phyloP scores from a whole-genome alignment of 2,113 vertebrate species.

The Sphyrna mokarran region DNA sequence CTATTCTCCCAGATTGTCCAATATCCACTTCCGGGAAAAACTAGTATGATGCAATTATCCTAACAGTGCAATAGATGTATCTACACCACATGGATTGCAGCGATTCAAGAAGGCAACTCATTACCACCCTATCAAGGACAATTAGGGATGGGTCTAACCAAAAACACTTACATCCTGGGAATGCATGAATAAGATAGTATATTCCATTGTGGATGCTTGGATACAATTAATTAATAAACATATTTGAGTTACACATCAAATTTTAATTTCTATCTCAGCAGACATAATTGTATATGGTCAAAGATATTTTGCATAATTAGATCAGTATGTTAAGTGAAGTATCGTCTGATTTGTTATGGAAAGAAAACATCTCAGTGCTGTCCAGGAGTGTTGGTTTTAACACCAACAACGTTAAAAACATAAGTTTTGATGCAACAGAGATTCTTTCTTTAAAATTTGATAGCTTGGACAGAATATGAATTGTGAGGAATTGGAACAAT shows the following conservation, averaged over 20 bases:
- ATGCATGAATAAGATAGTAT: background rate
- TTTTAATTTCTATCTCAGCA: no score
- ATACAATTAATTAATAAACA: background rate
- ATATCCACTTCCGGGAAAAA: background rate
- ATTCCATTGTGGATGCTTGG: background rate
- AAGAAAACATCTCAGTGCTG: background rate
- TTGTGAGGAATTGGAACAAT: background rate
- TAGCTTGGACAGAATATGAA: background rate
- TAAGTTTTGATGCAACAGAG: background rate
- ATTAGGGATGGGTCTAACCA: no score
- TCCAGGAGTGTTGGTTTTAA: background rate
- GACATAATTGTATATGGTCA: background rate
- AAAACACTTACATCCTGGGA: no score
- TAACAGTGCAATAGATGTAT: no score
- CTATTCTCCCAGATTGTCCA: background rate
- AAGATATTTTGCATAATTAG: background rate
- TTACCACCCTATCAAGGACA: no score
- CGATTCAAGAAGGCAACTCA: no score
- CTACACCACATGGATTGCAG: no score
- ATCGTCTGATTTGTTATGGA: background rate
- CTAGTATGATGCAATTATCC: background rate
- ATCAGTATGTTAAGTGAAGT: background rate
- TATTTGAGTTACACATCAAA: background rate
- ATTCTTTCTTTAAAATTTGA: background rate
- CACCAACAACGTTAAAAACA: background rate